These are phyloP conservation scores for Scaptomyza cyrtandrae DNA, from an alignment of 2,888 invertebrate genomes.

Conservation along the genomic window DNA sequence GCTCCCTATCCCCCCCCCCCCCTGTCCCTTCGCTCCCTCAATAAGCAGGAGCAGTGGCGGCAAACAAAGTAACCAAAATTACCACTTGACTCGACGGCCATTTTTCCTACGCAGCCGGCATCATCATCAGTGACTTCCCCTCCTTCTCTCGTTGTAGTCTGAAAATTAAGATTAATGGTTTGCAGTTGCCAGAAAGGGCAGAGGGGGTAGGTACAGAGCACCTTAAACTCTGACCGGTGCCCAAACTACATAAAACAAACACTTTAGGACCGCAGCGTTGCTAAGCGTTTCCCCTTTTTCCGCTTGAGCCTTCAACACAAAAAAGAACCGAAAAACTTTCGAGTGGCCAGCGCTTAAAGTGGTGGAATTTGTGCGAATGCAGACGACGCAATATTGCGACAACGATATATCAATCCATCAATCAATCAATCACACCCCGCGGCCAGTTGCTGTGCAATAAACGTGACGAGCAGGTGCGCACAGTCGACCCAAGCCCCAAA, in stretches of 20 bases:
- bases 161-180: conserved; percentile 83
- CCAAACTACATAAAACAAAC: conserved; percentile 74
- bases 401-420: conserved; percentile 71
- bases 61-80: conserved; percentile 77
- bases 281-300: conserved; percentile 39
- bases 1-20: not conserved
- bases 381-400: conserved; percentile 64
- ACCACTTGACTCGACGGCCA: conserved; percentile 74
- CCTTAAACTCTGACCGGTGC: conserved; percentile 60
- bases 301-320: conserved; percentile 14
- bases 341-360: conserved; percentile 58
- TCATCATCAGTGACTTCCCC: conserved; percentile 46
- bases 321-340: conserved; percentile 33
- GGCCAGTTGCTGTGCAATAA: conserved; percentile 38
- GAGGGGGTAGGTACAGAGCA: not conserved
- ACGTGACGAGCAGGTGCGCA: conserved; percentile 53
- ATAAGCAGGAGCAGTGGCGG: conserved; percentile 26
- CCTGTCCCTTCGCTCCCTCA: not conserved
- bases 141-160: conserved; percentile 24
- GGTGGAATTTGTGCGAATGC: conserved; percentile 3
- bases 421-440: conserved; percentile 51
- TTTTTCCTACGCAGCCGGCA: conserved; percentile 53
- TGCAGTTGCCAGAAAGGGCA: conserved; percentile 40
- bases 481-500: conserved; percentile 6
- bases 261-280: conserved; percentile 51